Evolutionary conservation across 2,113 vertebrate genomes (phyloP), one percentile per base, ranked within the genome.

Genomic region (Campylorhamphus procurvoides): DNA sequence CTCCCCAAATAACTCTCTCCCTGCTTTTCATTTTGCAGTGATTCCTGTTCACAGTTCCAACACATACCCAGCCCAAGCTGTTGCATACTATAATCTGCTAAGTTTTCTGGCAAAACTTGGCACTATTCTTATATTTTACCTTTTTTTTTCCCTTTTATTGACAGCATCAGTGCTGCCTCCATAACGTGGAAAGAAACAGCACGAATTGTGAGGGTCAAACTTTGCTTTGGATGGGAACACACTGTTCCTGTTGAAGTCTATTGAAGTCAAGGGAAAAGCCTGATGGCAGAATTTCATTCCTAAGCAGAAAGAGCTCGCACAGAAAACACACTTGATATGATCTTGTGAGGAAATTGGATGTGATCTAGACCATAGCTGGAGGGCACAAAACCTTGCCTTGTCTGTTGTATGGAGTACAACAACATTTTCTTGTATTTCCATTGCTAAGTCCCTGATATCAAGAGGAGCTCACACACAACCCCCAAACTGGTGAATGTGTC

Each of bases 31-130:
- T 75, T 89, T 75, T 46, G 33, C 18, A 91, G 31, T 72, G 62
- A 93, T 60, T 93, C 81, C 58, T 91, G 40, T 76, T 95, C 4
- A 1, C 93, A 77, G 42, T 55, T 94, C 35, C 69, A 64, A 93
- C 91, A 94, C 59, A 12, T 80, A 83, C 33, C n/a, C 47, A 44
- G 28, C 20, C 33, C 87, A 96, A 95, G 84, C 93, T 96, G 91
- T 90, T 94, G 59, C 55, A 10, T 66, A 22, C 59, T 83, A 37
- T 59, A 69, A 85, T 93, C 66, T 91, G 89, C 74, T 95, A 46
- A 62, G 53, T 62, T 90, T 79, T 66, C 87, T 46, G 50, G 93
- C 25, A 82, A 94, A 87, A 35, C 49, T 77, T 91, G 62, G 60
- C 74, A 66, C 40, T 42, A 42, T 68, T 68, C 25, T 81, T 84